Evolutionary conservation across 2,113 vertebrate genomes (phyloP).

Genomic region (Silurus meridionalis): DNA sequence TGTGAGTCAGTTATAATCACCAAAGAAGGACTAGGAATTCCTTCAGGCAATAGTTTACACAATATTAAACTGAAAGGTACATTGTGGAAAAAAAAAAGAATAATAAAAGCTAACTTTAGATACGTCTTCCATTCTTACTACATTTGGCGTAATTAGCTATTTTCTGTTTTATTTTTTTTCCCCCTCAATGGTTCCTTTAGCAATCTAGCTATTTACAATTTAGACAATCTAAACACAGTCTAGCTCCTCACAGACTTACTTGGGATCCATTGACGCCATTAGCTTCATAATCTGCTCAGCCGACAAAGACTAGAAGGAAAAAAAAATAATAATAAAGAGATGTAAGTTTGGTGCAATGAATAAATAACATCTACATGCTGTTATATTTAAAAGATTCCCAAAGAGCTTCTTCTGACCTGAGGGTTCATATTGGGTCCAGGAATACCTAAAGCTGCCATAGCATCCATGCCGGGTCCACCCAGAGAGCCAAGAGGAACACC

Average conservation of each 20-base stretch:
- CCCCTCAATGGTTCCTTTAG: not conserved
- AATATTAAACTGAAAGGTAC: too few species aligned
- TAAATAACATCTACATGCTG: not conserved
- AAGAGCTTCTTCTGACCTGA: constrained; percentile 74
- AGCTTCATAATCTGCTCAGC: constrained; percentile 95
- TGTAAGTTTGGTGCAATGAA: not conserved
- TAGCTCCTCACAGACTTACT: constrained; percentile 77
- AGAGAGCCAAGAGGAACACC: constrained; percentile 87
- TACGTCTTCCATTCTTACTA: not conserved
- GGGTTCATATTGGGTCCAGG: constrained; percentile 90
- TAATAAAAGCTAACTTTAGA: not conserved
- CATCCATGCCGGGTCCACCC: constrained; percentile 89
- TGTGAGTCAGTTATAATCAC: too few species aligned
- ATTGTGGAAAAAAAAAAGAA: too few species aligned
- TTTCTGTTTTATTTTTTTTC: not conserved
- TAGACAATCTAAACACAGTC: not conserved
- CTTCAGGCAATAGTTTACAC: too few species aligned
- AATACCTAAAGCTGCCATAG: constrained; percentile 93
- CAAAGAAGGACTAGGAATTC: too few species aligned
- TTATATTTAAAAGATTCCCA: not conserved
- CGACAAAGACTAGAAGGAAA: constrained; percentile 80
- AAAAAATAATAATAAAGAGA: not conserved
- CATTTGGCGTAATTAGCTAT: not conserved
- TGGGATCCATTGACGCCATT: constrained; percentile 97
- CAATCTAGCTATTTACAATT: not conserved